Percentiles rank a stretch among this genome's conserved stretches.
Conservation (phyloP, 2,797 vertebrate genomes). For the Euthynnus affinis region DNA sequence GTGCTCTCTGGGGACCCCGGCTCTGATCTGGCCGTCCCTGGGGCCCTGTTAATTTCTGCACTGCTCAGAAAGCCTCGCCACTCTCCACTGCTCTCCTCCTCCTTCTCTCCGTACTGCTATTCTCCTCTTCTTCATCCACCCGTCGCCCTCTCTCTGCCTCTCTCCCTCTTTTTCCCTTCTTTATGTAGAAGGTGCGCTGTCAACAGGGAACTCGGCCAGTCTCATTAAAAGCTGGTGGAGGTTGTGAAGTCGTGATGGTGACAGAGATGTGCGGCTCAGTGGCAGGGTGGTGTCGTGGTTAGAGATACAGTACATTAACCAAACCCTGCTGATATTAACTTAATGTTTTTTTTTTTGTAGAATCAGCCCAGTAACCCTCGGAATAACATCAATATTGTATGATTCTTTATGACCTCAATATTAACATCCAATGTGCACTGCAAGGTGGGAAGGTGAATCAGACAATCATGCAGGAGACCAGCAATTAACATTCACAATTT, state of each 20-base stretch:
- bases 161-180: conserved; percentile 48
- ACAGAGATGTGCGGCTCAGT: conserved; percentile 65
- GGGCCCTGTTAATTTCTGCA: conserved; percentile 88
- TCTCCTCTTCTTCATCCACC: conserved; percentile 53
- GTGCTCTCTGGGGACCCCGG: conserved; percentile 84
- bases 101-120: conserved; percentile 55
- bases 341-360: conserved; percentile 22
- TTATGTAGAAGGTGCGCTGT: conserved; percentile 76
- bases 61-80: conserved; percentile 75
- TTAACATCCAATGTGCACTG: background rate
- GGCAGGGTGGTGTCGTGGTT: conserved; percentile 49
- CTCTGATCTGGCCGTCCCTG: conserved; percentile 82
- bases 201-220: conserved; percentile 66
- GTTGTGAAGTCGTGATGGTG: conserved; percentile 65
- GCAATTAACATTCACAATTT: background rate
- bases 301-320: conserved; percentile 62
- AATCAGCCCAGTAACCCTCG: conserved; percentile 5
- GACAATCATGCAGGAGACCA: background rate
- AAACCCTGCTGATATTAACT: conserved; percentile 49
- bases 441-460: background rate
- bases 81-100: conserved; percentile 78
- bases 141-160: conserved; percentile 18
- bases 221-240: conserved; percentile 66
- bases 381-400: conserved; percentile 7
- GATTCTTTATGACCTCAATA: background rate